A percentile compares a stretch with the other conserved stretches of the same genome.
Conservation (phyloP, 2,113 vertebrate genomes). For the Sceloporus undulatus region DNA sequence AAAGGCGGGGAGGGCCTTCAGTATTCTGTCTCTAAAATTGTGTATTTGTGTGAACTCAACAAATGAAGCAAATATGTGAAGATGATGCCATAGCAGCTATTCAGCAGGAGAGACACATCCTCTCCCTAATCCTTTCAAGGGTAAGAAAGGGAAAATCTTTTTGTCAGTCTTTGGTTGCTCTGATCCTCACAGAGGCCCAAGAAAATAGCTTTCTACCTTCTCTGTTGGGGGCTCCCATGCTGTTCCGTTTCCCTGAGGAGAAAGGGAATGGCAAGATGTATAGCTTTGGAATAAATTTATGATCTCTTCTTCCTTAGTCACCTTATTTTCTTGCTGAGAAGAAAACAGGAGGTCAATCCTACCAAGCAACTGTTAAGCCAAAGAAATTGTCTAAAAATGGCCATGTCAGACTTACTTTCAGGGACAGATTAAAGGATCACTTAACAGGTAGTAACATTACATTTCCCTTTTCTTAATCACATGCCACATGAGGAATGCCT, state of each 20-base stretch:
- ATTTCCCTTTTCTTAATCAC: background rate
- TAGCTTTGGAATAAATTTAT: background rate
- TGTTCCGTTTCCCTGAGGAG: background rate
- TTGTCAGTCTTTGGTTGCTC: background rate
- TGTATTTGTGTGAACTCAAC: background rate
- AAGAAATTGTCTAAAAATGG: background rate
- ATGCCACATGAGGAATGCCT: background rate
- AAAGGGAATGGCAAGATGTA: too few species aligned
- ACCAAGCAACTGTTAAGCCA: background rate
- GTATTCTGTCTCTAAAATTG: background rate
- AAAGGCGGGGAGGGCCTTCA: background rate
- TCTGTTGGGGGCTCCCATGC: background rate
- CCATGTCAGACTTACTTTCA: conserved; percentile 5
- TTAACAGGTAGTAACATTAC: background rate
- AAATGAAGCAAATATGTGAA: background rate
- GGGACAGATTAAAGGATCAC: background rate
- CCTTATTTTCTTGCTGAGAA: background rate
- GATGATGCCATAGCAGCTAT: background rate
- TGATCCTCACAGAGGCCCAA: background rate
- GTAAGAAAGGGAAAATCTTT: background rate
- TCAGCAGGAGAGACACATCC: too few species aligned
- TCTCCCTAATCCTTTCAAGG: background rate
- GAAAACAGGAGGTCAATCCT: background rate
- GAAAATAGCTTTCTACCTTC: background rate
- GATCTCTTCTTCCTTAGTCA: background rate